Percentiles rank a stretch among this genome's conserved stretches.
These are phyloP conservation scores for Noctua comes DNA, from an alignment of 2,888 invertebrate genomes.

Conservation along the genomic window DNA sequence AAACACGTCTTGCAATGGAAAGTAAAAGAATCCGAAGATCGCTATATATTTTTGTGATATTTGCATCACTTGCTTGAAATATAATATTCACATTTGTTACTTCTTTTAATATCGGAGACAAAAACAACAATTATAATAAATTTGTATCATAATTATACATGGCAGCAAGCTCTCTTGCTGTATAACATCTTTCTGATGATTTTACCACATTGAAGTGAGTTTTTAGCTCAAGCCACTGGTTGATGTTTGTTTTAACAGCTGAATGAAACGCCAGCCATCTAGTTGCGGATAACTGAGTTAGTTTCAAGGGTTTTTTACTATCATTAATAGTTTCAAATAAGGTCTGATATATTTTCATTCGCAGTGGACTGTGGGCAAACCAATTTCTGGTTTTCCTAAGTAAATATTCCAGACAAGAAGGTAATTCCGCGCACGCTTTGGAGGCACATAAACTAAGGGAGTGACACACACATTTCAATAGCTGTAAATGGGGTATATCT, in stretches of 20 bases:
- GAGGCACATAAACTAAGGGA: conserved; percentile 8
- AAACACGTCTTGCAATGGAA: conserved; percentile 11
- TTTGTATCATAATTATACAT: conserved; percentile 7
- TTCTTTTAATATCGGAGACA: neutral
- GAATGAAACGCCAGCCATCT: neutral
- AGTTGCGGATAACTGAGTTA: neutral
- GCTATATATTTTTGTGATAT: conserved; percentile 3
- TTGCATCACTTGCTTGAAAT: conserved; percentile 11
- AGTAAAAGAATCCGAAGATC: neutral
- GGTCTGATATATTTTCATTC: conserved; percentile 34
- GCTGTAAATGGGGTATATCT: conserved; percentile 10
- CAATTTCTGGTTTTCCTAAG: conserved; percentile 61
- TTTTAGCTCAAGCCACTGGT: conserved; percentile 7
- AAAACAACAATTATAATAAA: conserved; percentile 1
- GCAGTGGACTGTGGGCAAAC: conserved; percentile 48
- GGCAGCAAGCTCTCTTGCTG: conserved; percentile 3
- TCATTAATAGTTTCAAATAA: conserved; percentile 8
- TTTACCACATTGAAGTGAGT: neutral
- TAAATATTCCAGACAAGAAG: conserved; percentile 7
- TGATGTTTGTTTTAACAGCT: neutral
- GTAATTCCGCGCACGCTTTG: conserved; percentile 10
- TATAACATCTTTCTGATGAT: conserved; percentile 7
- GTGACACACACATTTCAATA: conserved; percentile 9
- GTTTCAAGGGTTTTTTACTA: conserved; percentile 4
- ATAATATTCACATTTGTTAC: conserved; percentile 2